Percentiles rank a stretch among this genome's conserved stretches.
Evolutionary conservation across 1,140 invertebrate species (phyloP).

Genomic region (Piezodorus guildinii): DNA sequence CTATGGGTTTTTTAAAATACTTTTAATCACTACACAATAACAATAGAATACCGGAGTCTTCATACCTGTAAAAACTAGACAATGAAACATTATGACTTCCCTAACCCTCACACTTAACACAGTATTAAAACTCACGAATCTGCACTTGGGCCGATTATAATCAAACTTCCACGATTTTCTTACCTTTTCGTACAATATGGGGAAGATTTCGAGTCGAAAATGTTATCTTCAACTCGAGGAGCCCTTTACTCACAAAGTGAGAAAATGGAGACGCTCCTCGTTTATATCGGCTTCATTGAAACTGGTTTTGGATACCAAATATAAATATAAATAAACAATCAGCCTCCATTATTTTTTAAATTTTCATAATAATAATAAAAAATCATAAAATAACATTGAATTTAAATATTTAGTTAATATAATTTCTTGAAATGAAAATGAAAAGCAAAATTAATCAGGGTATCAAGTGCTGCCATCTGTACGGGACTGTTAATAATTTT

Average conservation of each 20-base stretch:
- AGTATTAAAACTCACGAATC: neutral
- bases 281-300: conserved; percentile 11
- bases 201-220: conserved; percentile 11
- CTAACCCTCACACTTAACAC: conserved; percentile 13
- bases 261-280: conserved; percentile 17
- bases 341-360: too few species aligned
- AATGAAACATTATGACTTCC: conserved; percentile 15
- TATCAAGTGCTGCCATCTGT: neutral
- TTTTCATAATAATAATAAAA: too few species aligned
- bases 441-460: too few species aligned
- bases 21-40: conserved; percentile 13
- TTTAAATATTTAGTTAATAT: too few species aligned
- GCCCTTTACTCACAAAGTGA: conserved; percentile 1
- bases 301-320: neutral
- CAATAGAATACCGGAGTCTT: conserved; percentile 15
- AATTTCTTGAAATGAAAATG: too few species aligned
- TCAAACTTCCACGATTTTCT: conserved; percentile 16
- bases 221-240: neutral
- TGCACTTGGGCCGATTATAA: conserved; percentile 7
- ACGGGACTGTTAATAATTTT: neutral
- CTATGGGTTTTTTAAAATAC: conserved; percentile 7
- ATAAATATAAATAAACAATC: neutral
- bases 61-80: conserved; percentile 17
- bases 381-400: too few species aligned
- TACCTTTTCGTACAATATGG: conserved; percentile 17